Evolutionary conservation across 2,797 vertebrate genomes (phyloP), one percentile per base, ranked within the genome.

Genomic region (Borostomias antarcticus): DNA sequence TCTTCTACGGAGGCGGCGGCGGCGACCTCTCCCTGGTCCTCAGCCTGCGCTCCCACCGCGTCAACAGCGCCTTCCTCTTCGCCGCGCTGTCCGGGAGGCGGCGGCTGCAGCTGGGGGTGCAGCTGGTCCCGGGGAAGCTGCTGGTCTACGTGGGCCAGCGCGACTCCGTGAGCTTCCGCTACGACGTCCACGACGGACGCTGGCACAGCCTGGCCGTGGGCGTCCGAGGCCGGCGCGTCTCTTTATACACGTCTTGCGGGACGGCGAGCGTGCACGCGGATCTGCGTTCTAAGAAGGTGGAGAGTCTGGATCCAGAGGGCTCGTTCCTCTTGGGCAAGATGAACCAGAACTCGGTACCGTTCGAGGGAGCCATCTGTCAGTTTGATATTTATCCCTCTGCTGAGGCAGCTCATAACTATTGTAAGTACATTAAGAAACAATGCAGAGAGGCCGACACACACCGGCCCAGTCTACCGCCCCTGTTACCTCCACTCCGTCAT

Each of bases 351-450:
- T 92, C 95, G 0, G 94, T 95, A 82, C 93, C 93, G 47, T 99
- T 99, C 58, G 98, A 99, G 93, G 96, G 98, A 17, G 94, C 96
- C 73, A 89, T 99, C 76, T 99, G 97, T 89, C 98, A 99, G 82
- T 97, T 99, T 62, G 96, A 98, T 88, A 92, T 98, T 88, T 95
- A 97, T 87, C 96, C 96, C 61, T 95, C 95, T 26, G 89, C 93
- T 21, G 92, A 93, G 94, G 96, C 96, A 91, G 93, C 96, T 94
- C 94, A 95, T 79, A 94, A 98, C 92, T 99, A 98, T 94, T 98
- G 97, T 89, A 92, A 95, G 90, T 94, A 95, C 90, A 94, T 99
- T 86, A 98, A 95, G 85, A 95, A 95, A 88, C 96, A 95, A 58
- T 99, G 97, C 88, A 94, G 95, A 86, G 95, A 95, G 81, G 93